A percentile compares a stretch with the other conserved stretches of the same genome.
These are phyloP conservation scores for Leucoma salicis DNA, from an alignment of 2,888 invertebrate genomes.

Conservation along the genomic window DNA sequence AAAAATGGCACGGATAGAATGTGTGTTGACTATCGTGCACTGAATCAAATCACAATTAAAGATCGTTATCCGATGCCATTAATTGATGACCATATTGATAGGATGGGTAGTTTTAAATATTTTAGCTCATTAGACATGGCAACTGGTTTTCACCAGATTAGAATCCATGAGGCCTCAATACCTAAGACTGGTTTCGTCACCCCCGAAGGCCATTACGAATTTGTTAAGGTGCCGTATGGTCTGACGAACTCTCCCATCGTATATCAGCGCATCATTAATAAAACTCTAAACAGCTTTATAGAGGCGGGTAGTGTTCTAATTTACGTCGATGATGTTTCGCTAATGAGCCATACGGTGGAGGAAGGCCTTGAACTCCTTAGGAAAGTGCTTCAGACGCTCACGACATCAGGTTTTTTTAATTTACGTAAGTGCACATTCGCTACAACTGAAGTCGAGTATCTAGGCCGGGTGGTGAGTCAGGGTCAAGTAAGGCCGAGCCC, in stretches of 20 bases:
- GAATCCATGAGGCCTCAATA: not conserved
- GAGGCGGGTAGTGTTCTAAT: not conserved
- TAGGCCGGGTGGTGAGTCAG: not conserved
- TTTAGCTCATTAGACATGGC: slow-evolving; percentile 28
- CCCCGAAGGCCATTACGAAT: not conserved
- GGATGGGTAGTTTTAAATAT: slow-evolving; percentile 10
- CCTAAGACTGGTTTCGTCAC: not conserved
- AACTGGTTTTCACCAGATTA: not conserved
- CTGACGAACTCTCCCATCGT: not conserved
- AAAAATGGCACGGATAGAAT: slow-evolving; percentile 10
- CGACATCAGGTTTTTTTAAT: not conserved
- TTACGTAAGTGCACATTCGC: not conserved
- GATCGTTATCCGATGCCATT: slow-evolving; percentile 21
- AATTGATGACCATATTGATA: slow-evolving; percentile 26
- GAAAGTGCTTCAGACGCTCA: not conserved
- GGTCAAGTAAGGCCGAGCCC: not conserved
- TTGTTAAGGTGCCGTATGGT: slow-evolving; percentile 2
- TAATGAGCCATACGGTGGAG: not conserved
- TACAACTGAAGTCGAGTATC: not conserved
- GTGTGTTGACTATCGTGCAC: slow-evolving; percentile 14
- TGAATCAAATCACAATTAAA: slow-evolving; percentile 13
- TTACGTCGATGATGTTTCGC: not conserved
- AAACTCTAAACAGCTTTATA: not conserved
- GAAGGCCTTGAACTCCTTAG: not conserved
- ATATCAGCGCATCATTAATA: not conserved